phyloP scores from a whole-genome alignment of 2,113 vertebrate species.

The Triplophysa dalaica region DNA sequence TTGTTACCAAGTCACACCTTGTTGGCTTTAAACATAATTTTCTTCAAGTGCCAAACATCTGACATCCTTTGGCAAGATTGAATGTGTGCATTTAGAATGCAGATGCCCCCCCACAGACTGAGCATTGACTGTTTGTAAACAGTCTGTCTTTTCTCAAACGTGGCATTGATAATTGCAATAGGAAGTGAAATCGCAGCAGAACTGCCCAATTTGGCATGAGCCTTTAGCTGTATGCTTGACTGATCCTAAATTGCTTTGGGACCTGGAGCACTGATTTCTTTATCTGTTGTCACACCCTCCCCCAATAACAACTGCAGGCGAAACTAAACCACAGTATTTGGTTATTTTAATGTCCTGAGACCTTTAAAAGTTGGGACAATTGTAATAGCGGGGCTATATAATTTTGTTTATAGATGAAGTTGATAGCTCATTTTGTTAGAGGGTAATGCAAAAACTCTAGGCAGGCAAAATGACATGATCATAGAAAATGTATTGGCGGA shows the following conservation, averaged over 20 bases:
- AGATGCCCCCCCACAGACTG: conserved; percentile 50
- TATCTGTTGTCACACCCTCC: conserved; percentile 77
- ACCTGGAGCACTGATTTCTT: conserved; percentile 68
- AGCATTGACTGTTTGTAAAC: conserved; percentile 84
- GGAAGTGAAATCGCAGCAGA: conserved; percentile 86
- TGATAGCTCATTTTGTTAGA: conserved; percentile 52
- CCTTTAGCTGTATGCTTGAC: conserved; percentile 77
- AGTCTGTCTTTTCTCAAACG: conserved; percentile 87
- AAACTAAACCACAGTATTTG: conserved; percentile 73
- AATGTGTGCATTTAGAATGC: conserved; percentile 56
- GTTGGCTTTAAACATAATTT: background rate
- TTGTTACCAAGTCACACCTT: background rate
- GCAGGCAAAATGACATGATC: no score
- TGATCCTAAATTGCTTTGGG: conserved; percentile 81
- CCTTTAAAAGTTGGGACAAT: conserved; percentile 75
- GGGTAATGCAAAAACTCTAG: conserved; percentile 1
- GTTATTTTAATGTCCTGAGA: conserved; percentile 78
- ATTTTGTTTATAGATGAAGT: conserved; percentile 74
- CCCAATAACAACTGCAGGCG: conserved; percentile 78
- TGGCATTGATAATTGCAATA: conserved; percentile 76
- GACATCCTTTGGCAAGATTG: conserved; percentile 59
- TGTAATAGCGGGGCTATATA: conserved; percentile 75
- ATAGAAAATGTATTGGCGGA: no score
- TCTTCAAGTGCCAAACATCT: background rate
- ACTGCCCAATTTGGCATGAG: conserved; percentile 85